Evolutionary conservation across 2,797 vertebrate species (phyloP), one percentile per base, ranked within the genome.

Genomic region (Pyrocephalus nanus): DNA sequence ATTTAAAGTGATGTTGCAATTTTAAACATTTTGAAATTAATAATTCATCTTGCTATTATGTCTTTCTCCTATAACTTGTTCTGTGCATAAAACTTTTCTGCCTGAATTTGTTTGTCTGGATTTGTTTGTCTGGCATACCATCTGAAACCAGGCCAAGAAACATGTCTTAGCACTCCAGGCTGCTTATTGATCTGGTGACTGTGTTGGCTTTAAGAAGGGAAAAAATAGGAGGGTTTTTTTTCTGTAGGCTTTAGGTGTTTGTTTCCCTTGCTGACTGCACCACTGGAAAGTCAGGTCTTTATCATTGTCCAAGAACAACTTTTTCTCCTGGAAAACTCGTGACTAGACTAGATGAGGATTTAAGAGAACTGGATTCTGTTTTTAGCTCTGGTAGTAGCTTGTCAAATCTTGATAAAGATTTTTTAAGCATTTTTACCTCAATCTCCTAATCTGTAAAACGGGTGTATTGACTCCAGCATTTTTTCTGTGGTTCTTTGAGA

Each of bases 21-120:
- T 92, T 89, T 78, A 90, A 96, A 65, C 25, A 65, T 87, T 92
- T 62, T 48, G 26, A 78, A 95, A 70, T 96, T 64, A 92, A 81
- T 91, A 92, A 62, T 90, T 92, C 43, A 77, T 55, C 50, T 58
- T 42, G 36, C 6, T 90, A 45, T 90, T 92, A 38, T 89, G 48
- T 81, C 75, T 75, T 61, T 48, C 81, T 88, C 55, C 57, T 67
- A 4, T 48, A 85, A 88, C 47, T 79, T 80, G n/a, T 82, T 42
- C 57, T 80, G n/a, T 74, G 65, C 32, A 27, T 48, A 40, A 0
- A 6, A n/a, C 51, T 90, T 74, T 62, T 71, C 61, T 67, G 12
- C 50, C 47, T 86, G 64, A 77, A 36, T 72, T 85, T 92, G 17
- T 66, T 86, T 87, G 25, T 89, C 67, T 90, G 74, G 17, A n/a